phyloP scores from a whole-genome alignment of 2,888 invertebrate species.

The Caenorhabditis sp. region DNA sequence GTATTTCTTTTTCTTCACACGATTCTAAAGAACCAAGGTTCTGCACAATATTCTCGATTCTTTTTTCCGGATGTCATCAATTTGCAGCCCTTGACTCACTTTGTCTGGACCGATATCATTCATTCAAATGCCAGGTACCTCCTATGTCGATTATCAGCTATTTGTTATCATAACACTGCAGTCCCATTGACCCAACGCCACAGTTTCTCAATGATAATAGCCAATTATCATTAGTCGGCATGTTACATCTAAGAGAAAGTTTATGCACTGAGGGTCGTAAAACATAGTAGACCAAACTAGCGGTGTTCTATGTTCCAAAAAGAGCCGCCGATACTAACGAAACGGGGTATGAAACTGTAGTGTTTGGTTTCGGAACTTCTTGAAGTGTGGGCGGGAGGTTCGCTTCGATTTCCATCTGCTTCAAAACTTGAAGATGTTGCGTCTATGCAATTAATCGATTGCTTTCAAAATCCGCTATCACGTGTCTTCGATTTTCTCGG shows the following conservation, averaged over 20 bases:
- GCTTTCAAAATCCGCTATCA: too few relatives aligned
- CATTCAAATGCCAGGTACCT: slow-evolving; percentile 28
- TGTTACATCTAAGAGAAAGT: slow-evolving; percentile 26
- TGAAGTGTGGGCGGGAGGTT: background rate
- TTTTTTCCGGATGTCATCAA: slow-evolving; percentile 37
- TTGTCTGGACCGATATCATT: background rate
- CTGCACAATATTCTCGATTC: slow-evolving; percentile 12
- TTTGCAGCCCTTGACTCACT: slow-evolving; percentile 25
- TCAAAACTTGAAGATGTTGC: too few relatives aligned
- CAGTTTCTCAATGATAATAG: slow-evolving; percentile 24
- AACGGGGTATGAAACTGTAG: background rate
- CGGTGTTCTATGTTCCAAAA: background rate
- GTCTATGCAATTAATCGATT: too few relatives aligned
- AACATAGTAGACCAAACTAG: slow-evolving; percentile 8
- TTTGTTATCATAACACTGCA: slow-evolving; percentile 18
- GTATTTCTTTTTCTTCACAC: slow-evolving; percentile 28
- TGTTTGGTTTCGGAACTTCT: background rate
- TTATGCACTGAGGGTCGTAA: slow-evolving; percentile 45
- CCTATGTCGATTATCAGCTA: slow-evolving; percentile 6
- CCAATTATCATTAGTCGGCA: slow-evolving; percentile 51
- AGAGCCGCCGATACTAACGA: background rate
- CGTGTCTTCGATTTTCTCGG: too few relatives aligned
- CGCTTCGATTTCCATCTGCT: too few relatives aligned
- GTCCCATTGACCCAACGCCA: slow-evolving; percentile 1
- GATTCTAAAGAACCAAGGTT: slow-evolving; percentile 37